phyloP scores from a whole-genome alignment of 2,888 invertebrate genomes.

The Pharmacophagus antenor region DNA sequence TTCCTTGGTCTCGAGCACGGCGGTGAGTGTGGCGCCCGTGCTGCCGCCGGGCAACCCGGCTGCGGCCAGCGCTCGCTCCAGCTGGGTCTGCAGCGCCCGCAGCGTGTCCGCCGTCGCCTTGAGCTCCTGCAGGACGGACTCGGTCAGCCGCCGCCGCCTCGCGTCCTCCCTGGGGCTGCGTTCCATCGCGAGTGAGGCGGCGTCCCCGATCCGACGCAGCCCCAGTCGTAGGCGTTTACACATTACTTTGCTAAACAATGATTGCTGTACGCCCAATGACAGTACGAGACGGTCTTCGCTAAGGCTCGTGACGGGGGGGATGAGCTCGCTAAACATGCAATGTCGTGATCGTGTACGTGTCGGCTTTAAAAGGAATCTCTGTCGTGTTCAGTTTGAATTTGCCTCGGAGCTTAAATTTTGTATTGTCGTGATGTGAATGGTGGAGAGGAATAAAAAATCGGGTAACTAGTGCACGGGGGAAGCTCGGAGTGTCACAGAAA shows the following conservation, averaged over 20 bases:
- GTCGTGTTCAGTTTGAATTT: slow-evolving; percentile 65
- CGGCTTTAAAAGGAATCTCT: slow-evolving; percentile 43
- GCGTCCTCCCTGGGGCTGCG: slow-evolving; percentile 51
- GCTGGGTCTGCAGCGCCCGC: slow-evolving; percentile 89
- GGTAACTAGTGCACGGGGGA: slow-evolving; percentile 65
- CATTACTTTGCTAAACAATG: slow-evolving; percentile 63
- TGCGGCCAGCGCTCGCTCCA: slow-evolving; percentile 86
- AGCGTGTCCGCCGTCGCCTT: slow-evolving; percentile 91
- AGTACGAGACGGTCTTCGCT: slow-evolving; percentile 72
- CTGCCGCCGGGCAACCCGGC: slow-evolving; percentile 80
- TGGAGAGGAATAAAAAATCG: slow-evolving; percentile 48
- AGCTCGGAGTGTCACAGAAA: slow-evolving; percentile 70
- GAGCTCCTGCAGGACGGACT: slow-evolving; percentile 85
- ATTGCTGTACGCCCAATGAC: slow-evolving; percentile 66
- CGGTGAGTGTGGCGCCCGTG: slow-evolving; percentile 85
- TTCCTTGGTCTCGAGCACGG: slow-evolving; percentile 92
- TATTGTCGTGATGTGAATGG: slow-evolving; percentile 55
- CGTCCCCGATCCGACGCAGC: slow-evolving; percentile 51
- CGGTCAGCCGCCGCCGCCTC: slow-evolving; percentile 64
- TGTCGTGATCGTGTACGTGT: slow-evolving; percentile 77
- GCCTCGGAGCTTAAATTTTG: slow-evolving; percentile 43
- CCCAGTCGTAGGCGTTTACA: slow-evolving; percentile 61
- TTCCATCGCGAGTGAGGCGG: slow-evolving; percentile 44
- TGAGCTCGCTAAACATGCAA: slow-evolving; percentile 79
- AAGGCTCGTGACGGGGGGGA: slow-evolving; percentile 77